These are phyloP conservation scores for Anser brachyrhynchus DNA, from an alignment of 2,113 vertebrate species.

Conservation along the genomic window DNA sequence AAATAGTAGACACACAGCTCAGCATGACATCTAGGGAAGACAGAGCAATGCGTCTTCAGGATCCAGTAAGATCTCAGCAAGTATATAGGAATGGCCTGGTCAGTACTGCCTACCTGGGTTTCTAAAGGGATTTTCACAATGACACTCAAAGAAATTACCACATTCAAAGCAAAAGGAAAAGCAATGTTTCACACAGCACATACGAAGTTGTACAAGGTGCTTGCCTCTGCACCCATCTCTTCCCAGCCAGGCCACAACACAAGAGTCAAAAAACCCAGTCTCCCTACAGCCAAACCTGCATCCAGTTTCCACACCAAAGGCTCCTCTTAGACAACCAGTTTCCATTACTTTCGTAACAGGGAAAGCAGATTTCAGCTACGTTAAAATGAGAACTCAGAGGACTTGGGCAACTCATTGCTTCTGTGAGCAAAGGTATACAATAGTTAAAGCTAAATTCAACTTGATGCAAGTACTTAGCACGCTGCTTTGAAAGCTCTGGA, in stretches of 20 bases:
- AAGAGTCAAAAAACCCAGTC: neutral
- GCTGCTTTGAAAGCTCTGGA: neutral
- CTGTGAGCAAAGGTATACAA: neutral
- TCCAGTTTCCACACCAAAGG: neutral
- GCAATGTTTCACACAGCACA: neutral
- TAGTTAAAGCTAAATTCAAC: neutral
- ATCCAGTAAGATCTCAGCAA: neutral
- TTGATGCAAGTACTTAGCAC: neutral
- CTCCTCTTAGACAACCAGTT: neutral
- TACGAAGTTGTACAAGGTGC: neutral
- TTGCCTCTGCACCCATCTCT: neutral
- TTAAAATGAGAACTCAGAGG: neutral
- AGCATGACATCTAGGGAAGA: neutral
- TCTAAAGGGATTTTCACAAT: neutral
- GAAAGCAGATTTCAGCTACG: neutral
- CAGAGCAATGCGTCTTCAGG: neutral
- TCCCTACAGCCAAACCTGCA: neutral
- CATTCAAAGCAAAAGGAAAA: neutral
- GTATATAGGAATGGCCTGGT: neutral
- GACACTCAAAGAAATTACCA: neutral
- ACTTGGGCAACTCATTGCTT: neutral
- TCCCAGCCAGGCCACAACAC: neutral
- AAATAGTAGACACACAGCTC: neutral
- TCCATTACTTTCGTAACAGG: neutral
- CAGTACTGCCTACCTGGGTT: neutral